Conservation (phyloP, 1,140 invertebrate genomes). For the Thalassaphorura encarpata region DNA sequence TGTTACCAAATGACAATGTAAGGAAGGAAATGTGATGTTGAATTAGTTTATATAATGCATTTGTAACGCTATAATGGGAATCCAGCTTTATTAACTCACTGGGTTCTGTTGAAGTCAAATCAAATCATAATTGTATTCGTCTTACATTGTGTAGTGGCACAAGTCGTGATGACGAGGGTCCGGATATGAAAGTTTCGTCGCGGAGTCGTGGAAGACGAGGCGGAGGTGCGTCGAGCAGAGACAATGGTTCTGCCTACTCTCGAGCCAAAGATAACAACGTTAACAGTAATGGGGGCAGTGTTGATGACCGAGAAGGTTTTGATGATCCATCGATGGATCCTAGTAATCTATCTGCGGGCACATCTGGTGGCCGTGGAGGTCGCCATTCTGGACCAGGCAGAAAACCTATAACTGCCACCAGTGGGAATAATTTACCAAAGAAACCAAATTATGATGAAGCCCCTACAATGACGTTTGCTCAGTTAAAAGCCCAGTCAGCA, state of each 20-base stretch:
- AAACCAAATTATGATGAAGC: constrained; percentile 7
- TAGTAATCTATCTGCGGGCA: not conserved
- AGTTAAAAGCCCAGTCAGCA: constrained; percentile 18
- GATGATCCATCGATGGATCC: not conserved
- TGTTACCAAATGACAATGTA: too few relatives aligned
- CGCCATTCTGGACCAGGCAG: constrained; percentile 10
- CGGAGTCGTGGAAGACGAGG: constrained; percentile 17
- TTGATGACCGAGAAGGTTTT: not conserved
- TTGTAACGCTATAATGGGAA: too few relatives aligned
- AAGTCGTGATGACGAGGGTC: not conserved
- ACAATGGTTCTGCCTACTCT: not conserved
- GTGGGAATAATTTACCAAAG: not conserved
- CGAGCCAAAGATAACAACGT: not conserved
- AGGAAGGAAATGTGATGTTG: too few relatives aligned
- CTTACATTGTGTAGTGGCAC: too few relatives aligned
- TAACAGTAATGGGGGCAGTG: not conserved
- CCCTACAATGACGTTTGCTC: constrained; percentile 21
- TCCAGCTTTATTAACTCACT: too few relatives aligned
- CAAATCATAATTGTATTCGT: too few relatives aligned
- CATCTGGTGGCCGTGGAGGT: constrained; percentile 13
- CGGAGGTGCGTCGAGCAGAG: not conserved
- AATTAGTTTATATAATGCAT: too few relatives aligned
- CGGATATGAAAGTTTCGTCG: not conserved
- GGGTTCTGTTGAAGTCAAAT: too few relatives aligned
- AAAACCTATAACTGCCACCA: constrained; percentile 4